phyloP scores from a whole-genome alignment of 2,797 vertebrate species.

The Lagocephalus sceleratus region DNA sequence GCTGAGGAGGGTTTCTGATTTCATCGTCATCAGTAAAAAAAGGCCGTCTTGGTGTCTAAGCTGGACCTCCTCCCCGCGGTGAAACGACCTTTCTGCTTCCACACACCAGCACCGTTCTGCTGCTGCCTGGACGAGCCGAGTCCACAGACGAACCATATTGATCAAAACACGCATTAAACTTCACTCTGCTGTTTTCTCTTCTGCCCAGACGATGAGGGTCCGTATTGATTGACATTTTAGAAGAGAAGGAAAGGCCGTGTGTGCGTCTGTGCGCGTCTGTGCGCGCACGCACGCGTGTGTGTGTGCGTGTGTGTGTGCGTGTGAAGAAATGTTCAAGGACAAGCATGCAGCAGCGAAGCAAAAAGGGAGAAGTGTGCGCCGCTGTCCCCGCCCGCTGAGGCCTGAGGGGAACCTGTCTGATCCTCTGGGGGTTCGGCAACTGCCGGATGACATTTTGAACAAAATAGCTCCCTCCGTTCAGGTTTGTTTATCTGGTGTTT shows the following conservation, averaged over 20 bases:
- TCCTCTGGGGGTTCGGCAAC: constrained; percentile 16
- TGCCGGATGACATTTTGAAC: constrained; percentile 22
- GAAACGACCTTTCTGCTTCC: too few relatives aligned
- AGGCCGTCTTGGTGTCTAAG: too few relatives aligned
- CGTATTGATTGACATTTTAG: constrained; percentile 40
- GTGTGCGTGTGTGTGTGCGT: neutral
- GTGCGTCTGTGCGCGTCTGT: neutral
- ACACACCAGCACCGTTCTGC: neutral
- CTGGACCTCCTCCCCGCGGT: too few relatives aligned
- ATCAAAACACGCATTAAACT: constrained; percentile 37
- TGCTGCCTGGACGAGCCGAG: neutral
- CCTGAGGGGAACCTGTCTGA: constrained; percentile 11
- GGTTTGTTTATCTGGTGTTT: constrained; percentile 45
- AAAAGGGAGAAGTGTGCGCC: neutral
- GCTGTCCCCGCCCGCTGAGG: neutral
- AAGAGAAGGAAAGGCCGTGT: neutral
- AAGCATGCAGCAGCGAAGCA: constrained; percentile 8
- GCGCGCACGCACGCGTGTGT: too few relatives aligned
- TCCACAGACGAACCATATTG: constrained; percentile 20
- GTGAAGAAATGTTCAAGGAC: constrained; percentile 27
- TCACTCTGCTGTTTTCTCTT: constrained; percentile 2
- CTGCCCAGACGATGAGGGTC: constrained; percentile 12
- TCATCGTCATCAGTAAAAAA: too few relatives aligned
- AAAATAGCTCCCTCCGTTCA: constrained; percentile 15
- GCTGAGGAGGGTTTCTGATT: too few relatives aligned